Evolutionary conservation across 1,140 invertebrate genomes (phyloP), one percentile per base, ranked within the genome.

Genomic region (Subanguina moxae): DNA sequence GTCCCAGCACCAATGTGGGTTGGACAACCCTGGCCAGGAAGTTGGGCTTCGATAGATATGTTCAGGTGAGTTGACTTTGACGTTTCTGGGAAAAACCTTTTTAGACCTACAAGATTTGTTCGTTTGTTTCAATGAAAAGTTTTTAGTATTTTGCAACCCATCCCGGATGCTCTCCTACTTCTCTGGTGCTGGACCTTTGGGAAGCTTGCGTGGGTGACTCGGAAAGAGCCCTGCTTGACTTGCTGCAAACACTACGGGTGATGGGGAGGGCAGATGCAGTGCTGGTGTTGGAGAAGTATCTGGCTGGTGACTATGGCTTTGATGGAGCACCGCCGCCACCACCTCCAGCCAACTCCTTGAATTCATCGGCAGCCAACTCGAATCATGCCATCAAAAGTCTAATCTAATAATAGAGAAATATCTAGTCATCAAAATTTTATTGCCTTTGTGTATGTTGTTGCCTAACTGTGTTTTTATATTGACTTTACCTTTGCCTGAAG

Each of bases 231-330:
- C 57, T 78, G 1, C 71, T 80, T 5, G 77, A 80, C 62, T 68
- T 80, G n/a, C 65, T 80, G 28, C 78, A 80, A 62, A 79, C 71
- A 17, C 62, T 80, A 27, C 78, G 80, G 27, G 75, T 80, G 23
- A 74, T 80, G 76, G 78, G 78, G 43, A 64, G 78, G 56, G 68
- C 66, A 25, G 78, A 80, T 59, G 77, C 72, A 17, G 80, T 80
- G 1, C 59, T 57, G 30, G 21, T 80, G n/a, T 63, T 80, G 23
- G 78, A 80, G 27, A 27, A 73, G 30, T 69, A 67, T 57, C 61
- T 82, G 48, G 48, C 48, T 7, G 48, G 48, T 19, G 32, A 11
- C 3, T 38, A 5, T 11, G 32, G 32, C 32, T 38, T 38, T 38
- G n/a, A 52, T 15, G 23, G n/a, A 25, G 3, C 48, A 21, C 3